Percentiles rank a stretch among this genome's conserved stretches.
These are phyloP conservation scores for Oscheius onirici DNA, from an alignment of 2,888 invertebrate genomes.

Conservation along the genomic window DNA sequence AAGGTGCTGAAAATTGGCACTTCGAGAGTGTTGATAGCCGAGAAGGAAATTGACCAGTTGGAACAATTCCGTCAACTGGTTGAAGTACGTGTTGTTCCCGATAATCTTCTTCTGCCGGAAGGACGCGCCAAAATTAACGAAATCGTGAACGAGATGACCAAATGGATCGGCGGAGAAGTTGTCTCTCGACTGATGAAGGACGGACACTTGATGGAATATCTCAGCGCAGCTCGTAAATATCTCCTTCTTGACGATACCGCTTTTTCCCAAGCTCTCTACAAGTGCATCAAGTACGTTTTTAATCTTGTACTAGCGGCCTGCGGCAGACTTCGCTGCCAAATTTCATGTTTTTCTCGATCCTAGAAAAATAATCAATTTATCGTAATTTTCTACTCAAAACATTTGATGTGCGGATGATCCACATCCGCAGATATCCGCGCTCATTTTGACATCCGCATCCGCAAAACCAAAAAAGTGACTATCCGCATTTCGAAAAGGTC, in stretches of 20 bases:
- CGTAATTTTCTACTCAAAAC: no score
- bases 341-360: not conserved
- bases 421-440: no score
- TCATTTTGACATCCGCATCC: no score
- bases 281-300: slow-evolving; percentile 29
- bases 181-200: slow-evolving; percentile 19
- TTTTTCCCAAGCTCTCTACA: slow-evolving; percentile 22
- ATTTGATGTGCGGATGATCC: no score
- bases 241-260: slow-evolving; percentile 26
- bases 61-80: slow-evolving; percentile 2
- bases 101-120: not conserved
- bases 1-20: slow-evolving; percentile 27
- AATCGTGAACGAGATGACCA: not conserved
- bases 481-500: no score
- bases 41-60: slow-evolving; percentile 10
- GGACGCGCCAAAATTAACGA: slow-evolving; percentile 15
- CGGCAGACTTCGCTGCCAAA: no score
- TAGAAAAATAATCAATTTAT: not conserved
- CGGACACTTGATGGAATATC: slow-evolving; percentile 15
- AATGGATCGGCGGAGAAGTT: slow-evolving; percentile 15
- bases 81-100: not conserved
- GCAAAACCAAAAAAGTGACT: no score
- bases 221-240: slow-evolving; percentile 12
- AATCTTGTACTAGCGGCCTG: no score
- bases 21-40: slow-evolving; percentile 6